A percentile compares a stretch with the other conserved stretches of the same genome.
Evolutionary conservation across 1,140 invertebrate genomes (phyloP).

Genomic region (Nasonia vitripennis): DNA sequence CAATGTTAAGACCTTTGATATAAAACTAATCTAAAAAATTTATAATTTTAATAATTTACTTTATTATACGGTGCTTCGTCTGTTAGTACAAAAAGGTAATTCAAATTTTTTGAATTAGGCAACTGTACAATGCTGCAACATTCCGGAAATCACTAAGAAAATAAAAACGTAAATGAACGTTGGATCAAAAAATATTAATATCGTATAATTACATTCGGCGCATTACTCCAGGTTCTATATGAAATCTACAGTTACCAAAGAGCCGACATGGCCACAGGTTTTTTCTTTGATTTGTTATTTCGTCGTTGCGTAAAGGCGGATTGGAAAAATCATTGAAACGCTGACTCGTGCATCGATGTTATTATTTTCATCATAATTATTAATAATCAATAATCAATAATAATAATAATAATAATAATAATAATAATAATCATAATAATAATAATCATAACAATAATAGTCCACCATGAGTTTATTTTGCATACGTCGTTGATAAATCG

Average conservation of each 20-base stretch:
- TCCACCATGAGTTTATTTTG: conserved; percentile 14
- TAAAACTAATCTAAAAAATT: neutral
- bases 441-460: conserved; percentile 29
- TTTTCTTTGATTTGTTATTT: neutral
- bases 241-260: conserved; percentile 46
- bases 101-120: neutral
- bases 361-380: conserved; percentile 39
- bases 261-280: conserved; percentile 20
- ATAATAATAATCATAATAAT: conserved; percentile 13
- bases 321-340: conserved; percentile 21
- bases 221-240: conserved; percentile 54
- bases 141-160: neutral
- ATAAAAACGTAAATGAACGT: neutral
- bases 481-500: conserved; percentile 27
- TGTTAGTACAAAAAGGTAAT: neutral
- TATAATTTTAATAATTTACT: neutral
- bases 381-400: neutral
- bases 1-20: no score
- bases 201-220: conserved; percentile 56
- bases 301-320: neutral
- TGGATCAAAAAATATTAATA: conserved; percentile 41
- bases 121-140: conserved; percentile 26
- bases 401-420: neutral
- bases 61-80: neutral
- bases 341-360: conserved; percentile 38